These are phyloP conservation scores for Pionites leucogaster DNA, from an alignment of 2,113 vertebrate species.

Conservation along the genomic window DNA sequence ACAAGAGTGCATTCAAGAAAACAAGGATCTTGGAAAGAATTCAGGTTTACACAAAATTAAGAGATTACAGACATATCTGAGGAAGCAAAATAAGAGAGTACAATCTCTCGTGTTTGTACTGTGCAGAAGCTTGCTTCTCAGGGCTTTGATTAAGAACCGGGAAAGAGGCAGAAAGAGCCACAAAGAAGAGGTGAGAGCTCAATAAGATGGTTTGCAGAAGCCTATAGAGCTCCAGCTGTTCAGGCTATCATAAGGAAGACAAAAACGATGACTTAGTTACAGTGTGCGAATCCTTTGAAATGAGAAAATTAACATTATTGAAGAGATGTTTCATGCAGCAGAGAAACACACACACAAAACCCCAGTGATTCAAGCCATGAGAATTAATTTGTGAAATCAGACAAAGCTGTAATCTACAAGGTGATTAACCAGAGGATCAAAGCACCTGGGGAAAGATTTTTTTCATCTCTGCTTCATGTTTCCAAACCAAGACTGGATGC, in stretches of 20 bases:
- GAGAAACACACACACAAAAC: not conserved
- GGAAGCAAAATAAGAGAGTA: not conserved
- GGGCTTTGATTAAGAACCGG: not conserved
- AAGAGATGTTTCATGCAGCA: not conserved
- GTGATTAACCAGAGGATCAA: not conserved
- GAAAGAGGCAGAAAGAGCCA: not conserved
- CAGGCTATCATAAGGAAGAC: not conserved
- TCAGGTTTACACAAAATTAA: not conserved
- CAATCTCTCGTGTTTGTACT: not conserved
- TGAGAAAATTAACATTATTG: not conserved
- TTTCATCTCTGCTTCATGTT: not conserved
- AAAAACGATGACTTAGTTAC: not conserved
- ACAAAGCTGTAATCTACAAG: not conserved
- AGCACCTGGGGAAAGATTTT: not conserved
- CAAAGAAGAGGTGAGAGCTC: not conserved
- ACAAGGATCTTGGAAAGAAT: not conserved
- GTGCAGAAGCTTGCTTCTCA: not conserved
- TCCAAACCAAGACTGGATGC: not conserved
- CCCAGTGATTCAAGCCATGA: not conserved
- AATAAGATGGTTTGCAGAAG: not conserved
- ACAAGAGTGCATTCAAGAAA: accelerated
- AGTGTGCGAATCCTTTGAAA: not conserved
- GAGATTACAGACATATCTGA: not conserved
- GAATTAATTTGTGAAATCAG: slow-evolving; percentile 10
- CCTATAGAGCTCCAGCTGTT: not conserved